Evolutionary conservation across 2,888 invertebrate genomes (phyloP), one percentile per base, ranked within the genome.

Genomic region (Cacoxenus indagator): DNA sequence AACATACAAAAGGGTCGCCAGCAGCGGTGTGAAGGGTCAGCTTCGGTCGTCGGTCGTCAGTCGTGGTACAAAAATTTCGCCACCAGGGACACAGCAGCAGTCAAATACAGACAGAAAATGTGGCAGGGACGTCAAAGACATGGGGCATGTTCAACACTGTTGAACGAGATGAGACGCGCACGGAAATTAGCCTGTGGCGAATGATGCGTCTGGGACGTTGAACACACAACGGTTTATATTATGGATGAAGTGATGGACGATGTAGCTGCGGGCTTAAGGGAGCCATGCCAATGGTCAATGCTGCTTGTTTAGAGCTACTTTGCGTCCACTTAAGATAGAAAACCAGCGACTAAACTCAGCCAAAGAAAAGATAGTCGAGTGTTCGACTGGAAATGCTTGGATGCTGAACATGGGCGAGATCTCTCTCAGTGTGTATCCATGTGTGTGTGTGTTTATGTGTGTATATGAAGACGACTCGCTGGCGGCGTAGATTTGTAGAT

Each of bases 281-380:
- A 62, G 70, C 73, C 65, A 54, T 68, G 70, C 22, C 17, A 66
- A 51, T 66, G 70, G 75, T 70, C 71, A 37, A 37, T 37, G 37
- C 9, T 5, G 59, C 70, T 72, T 67, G 69, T 77, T 76, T 69
- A 70, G 48, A 72, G 70, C 76, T 73, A 75, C 82, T 82, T 75
- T 75, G 64, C 69, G 73, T 75, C 66, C 79, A 82, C 82, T 80
- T 82, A 82, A 80, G 76, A 73, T 67, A 77, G 67, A 78, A 70
- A 77, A 70, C 27, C n/a, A 29, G 29, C 29, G 68, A 70, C 64
- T 59, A 68, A 51, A 64, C 48, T 62, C 17, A 19, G n/a, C 48
- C 19, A 48, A 48, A 19, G 37, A 8, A 37, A 14, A 37, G 0
- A n/a, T n/a, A n/a, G n/a, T n/a, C n/a, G n/a, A n/a, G n/a, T n/a